These are phyloP conservation scores for Anagrus nilaparvatae DNA, from an alignment of 1,140 invertebrate species.

Conservation along the genomic window DNA sequence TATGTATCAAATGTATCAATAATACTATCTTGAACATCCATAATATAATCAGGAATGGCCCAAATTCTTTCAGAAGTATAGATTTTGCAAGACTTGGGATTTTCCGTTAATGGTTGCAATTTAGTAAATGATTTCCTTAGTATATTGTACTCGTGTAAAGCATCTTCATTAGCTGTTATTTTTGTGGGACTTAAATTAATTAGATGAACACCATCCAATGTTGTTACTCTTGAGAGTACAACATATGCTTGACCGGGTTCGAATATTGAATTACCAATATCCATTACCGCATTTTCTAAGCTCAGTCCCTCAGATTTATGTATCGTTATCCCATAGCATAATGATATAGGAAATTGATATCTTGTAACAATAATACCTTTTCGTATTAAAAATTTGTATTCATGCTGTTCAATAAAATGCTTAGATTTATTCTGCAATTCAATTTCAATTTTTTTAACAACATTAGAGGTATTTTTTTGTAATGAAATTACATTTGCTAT, in stretches of 20 bases:
- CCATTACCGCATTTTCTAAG: conserved; percentile 22
- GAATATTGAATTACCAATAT: conserved; percentile 26
- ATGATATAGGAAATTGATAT: conserved; percentile 30
- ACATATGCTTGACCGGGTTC: conserved; percentile 29
- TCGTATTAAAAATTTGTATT: conserved; percentile 27
- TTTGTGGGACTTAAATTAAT: conserved; percentile 24
- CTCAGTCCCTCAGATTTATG: conserved; percentile 34
- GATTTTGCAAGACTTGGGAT: no score
- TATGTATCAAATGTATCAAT: no score
- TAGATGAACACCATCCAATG: conserved; percentile 24
- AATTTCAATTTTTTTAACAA: no score
- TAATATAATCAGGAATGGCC: no score
- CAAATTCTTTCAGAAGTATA: no score
- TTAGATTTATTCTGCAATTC: no score
- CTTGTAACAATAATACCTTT: conserved; percentile 22
- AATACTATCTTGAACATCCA: no score
- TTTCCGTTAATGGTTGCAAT: no score
- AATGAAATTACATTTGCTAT: conserved; percentile 18
- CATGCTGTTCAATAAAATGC: conserved; percentile 19
- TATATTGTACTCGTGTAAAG: conserved; percentile 25
- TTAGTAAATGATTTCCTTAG: no score
- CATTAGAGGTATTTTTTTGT: conserved; percentile 3
- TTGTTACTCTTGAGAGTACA: conserved; percentile 28
- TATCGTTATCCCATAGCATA: conserved; percentile 32
- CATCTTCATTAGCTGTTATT: conserved; percentile 18